Evolutionary conservation across 2,888 invertebrate genomes (phyloP), one percentile per base, ranked within the genome.

Genomic region (Trichopoda pennipes): DNA sequence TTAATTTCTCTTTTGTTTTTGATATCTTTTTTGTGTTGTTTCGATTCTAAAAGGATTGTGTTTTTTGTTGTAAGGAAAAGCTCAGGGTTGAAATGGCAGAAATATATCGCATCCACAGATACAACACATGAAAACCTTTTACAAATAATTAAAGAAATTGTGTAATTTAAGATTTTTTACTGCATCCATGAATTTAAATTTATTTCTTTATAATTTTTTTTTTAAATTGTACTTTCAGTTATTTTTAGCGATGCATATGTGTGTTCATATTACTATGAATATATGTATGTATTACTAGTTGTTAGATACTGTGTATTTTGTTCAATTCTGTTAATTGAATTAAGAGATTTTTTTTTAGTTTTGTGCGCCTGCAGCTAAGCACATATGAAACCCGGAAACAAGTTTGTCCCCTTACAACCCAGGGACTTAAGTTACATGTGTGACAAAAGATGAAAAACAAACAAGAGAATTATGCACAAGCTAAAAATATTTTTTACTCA

Each of bases 301-400:
- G 3, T 42, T 16, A 14, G 28, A 12, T 55, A 6, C 21, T 6
- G 16, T 69, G 74, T 49, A n/a, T 47, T 47, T 53, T 19, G 10
- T 16, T 58, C 55, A 75, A 66, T 70, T 66, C 66, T 75, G 75
- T 69, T 75, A 80, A 80, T 76, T 72, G 66, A 76, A 76, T 80
- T 80, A 76, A 60, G 58, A 55, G 64, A 38, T 66, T 72, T 76
- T 55, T 14, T 51, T 35, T n/a, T n/a, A n/a, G n/a, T n/a, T n/a
- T 19, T 44, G 4, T 49, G 19, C 55, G 19, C 49, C 60, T 51
- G 12, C 66, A 66, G 23, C 47, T 55, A 58, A 32, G 47, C 47
- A 66, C 75, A 80, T 60, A 76, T 76, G 75, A 75, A 64, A 72
- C 60, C 70, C 76, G 75, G 80, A 76, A 76, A 72, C 66, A 80